Conservation (phyloP, 2,888 invertebrate genomes). For the Laspeyria flexula region DNA sequence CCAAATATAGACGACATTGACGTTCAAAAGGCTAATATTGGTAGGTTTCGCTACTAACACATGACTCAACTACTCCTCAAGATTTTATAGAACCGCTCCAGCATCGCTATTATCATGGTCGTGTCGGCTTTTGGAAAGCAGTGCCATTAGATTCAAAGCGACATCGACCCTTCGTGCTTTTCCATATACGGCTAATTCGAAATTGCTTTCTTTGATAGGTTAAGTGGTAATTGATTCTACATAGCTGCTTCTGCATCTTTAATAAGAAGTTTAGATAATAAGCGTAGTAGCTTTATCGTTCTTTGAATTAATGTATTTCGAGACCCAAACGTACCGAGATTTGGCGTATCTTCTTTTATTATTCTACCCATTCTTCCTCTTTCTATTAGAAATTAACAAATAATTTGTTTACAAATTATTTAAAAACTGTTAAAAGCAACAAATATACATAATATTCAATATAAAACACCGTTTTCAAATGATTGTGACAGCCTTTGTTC, state of each 20-base stretch:
- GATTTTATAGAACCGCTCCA: slow-evolving; percentile 28
- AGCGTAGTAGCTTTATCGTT: background rate
- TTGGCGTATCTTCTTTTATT: no score
- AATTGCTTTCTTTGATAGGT: slow-evolving; percentile 34
- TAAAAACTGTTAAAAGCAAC: no score
- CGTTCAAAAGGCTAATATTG: no score
- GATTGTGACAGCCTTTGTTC: slow-evolving; percentile 14
- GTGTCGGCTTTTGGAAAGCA: slow-evolving; percentile 41
- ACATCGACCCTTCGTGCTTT: slow-evolving; percentile 37
- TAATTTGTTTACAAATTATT: no score
- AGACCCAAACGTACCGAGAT: no score
- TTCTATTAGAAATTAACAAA: no score
- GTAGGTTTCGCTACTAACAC: background rate
- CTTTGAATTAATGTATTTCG: no score
- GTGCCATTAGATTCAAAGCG: slow-evolving; percentile 25
- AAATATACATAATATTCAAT: background rate
- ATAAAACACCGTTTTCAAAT: slow-evolving; percentile 10
- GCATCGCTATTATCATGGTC: slow-evolving; percentile 36
- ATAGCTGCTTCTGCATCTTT: slow-evolving; percentile 1
- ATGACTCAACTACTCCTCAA: slow-evolving; percentile 19
- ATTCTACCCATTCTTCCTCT: no score
- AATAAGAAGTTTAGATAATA: background rate
- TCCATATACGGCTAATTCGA: slow-evolving; percentile 39
- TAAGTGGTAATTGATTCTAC: slow-evolving; percentile 24
- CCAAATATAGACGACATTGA: no score